Conservation (phyloP, 2,113 vertebrate genomes). For the Gavialis gangeticus region DNA sequence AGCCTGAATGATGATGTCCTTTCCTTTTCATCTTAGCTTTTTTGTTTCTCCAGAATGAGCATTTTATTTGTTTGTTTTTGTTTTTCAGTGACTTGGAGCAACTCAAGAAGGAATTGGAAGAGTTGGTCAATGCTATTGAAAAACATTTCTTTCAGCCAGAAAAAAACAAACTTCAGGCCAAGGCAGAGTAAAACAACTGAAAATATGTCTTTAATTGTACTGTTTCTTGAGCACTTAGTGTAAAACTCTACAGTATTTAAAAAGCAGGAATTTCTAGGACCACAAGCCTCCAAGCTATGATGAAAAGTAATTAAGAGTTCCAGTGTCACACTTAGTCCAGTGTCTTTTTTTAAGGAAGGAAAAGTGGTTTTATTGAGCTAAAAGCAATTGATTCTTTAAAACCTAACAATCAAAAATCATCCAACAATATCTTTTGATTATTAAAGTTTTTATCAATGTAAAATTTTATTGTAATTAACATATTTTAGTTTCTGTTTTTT, state of each 20-base stretch:
- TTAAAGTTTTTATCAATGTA: background rate
- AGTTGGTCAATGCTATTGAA: slow-evolving; percentile 88
- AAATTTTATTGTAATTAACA: slow-evolving; percentile 46
- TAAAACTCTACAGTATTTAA: slow-evolving; percentile 36
- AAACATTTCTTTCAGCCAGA: slow-evolving; percentile 94
- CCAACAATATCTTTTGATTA: slow-evolving; percentile 29
- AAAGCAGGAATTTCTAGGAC: slow-evolving; percentile 29
- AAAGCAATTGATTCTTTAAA: background rate
- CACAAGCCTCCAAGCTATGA: slow-evolving; percentile 24
- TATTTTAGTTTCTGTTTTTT: slow-evolving; percentile 13
- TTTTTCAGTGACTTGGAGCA: slow-evolving; percentile 84
- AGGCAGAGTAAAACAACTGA: slow-evolving; percentile 80
- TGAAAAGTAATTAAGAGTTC: background rate
- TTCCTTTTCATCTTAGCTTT: background rate
- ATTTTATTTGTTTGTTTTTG: slow-evolving; percentile 12
- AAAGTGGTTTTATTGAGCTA: background rate
- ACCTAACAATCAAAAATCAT: slow-evolving; percentile 5
- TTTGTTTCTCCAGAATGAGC: background rate
- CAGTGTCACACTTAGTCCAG: background rate
- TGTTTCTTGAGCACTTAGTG: background rate
- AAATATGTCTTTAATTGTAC: background rate
- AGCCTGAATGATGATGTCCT: background rate
- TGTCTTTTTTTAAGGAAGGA: background rate
- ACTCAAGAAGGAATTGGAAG: slow-evolving; percentile 90
- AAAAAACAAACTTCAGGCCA: slow-evolving; percentile 90